Conservation (phyloP, 1,140 invertebrate species). For the Drosophila ogumai region DNA sequence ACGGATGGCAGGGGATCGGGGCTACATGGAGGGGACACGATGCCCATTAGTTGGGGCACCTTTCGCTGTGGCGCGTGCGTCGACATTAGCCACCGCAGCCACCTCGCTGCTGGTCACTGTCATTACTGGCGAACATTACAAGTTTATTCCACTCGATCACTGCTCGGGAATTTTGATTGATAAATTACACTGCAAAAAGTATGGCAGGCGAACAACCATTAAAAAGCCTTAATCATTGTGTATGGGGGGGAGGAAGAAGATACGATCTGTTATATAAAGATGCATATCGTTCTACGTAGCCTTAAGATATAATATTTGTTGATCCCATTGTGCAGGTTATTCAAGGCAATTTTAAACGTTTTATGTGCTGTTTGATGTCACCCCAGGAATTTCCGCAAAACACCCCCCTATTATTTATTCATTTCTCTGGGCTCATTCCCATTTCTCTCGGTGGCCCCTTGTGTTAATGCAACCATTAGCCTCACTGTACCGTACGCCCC, state of each 20-base stretch:
- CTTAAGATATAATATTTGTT: not conserved
- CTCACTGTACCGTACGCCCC: constrained; percentile 59
- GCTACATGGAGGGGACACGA: not conserved
- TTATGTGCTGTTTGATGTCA: too few relatives aligned
- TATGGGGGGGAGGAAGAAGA: too few relatives aligned
- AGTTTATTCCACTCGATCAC: constrained; percentile 70
- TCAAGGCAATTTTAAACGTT: too few relatives aligned
- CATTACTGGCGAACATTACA: constrained; percentile 39
- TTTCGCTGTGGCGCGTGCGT: constrained; percentile 72
- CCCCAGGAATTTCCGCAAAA: too few relatives aligned
- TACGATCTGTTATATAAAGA: not conserved
- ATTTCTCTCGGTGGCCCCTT: constrained; percentile 1
- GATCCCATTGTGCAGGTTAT: not conserved
- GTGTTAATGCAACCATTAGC: constrained; percentile 29
- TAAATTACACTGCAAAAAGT: constrained; percentile 51
- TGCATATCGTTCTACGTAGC: too few relatives aligned
- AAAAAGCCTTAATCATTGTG: not conserved
- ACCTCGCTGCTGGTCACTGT: not conserved
- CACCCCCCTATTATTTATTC: not conserved
- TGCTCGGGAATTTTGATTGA: constrained; percentile 68
- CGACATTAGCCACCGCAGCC: constrained; percentile 45
- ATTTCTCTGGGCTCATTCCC: not conserved
- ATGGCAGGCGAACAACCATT: not conserved
- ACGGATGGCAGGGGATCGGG: not conserved
- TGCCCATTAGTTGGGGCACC: constrained; percentile 55